These are phyloP conservation scores for Sylvicola cinctus DNA, from an alignment of 2,888 invertebrate species.

Conservation along the genomic window DNA sequence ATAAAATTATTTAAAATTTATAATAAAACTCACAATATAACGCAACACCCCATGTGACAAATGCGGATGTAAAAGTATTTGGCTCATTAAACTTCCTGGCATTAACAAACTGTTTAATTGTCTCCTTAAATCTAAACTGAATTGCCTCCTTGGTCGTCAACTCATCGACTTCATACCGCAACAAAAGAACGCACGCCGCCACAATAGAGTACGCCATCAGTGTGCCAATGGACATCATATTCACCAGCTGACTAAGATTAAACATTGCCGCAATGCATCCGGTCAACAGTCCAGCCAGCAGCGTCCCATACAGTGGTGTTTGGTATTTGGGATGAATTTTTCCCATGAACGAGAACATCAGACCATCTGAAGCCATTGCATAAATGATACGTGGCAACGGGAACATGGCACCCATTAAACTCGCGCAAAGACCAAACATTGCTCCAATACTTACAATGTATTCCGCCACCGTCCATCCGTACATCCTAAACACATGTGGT, in stretches of 20 bases:
- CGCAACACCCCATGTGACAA: constrained; percentile 25
- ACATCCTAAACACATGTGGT: constrained; percentile 50
- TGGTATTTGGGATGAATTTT: constrained; percentile 50
- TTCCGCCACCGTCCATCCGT: constrained; percentile 58
- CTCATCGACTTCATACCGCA: constrained; percentile 30
- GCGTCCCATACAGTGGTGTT: constrained; percentile 57
- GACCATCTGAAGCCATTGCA: constrained; percentile 72
- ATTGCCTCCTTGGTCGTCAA: no score
- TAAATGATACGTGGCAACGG: constrained; percentile 72
- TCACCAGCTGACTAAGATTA: constrained; percentile 45
- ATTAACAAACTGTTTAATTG: constrained; percentile 25
- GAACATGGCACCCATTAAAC: constrained; percentile 67
- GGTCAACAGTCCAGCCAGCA: constrained; percentile 53
- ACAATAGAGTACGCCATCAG: constrained; percentile 55
- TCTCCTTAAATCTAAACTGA: constrained; percentile 5
- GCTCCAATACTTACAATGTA: constrained; percentile 73
- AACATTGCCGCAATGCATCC: constrained; percentile 48
- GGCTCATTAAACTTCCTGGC: constrained; percentile 20
- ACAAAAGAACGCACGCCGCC: constrained; percentile 47
- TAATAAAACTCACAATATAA: constrained; percentile 21
- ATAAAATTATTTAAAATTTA: neutral
- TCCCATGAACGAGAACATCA: constrained; percentile 58
- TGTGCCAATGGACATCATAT: constrained; percentile 65
- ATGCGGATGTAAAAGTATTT: constrained; percentile 23
- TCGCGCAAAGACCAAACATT: constrained; percentile 66